Evolutionary conservation across 2,113 vertebrate genomes (phyloP).

Genomic region (Myrmecophaga tridactyla): DNA sequence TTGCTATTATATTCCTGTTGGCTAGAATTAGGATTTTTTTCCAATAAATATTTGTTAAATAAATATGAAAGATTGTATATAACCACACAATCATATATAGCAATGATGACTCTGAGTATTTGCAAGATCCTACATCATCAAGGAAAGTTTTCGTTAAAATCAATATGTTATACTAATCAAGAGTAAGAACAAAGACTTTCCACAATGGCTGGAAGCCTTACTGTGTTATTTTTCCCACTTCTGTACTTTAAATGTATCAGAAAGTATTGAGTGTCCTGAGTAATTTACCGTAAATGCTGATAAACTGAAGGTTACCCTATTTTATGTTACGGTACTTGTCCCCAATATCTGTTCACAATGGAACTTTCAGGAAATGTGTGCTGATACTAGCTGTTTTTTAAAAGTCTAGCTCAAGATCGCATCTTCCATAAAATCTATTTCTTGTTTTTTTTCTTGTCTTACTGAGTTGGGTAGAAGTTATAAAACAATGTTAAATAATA

Average conservation of each 20-base stretch:
- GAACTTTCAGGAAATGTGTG: not conserved
- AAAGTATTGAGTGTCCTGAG: not conserved
- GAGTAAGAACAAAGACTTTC: not conserved
- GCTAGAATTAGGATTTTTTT: not conserved
- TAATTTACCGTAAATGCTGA: not conserved
- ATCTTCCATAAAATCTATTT: not conserved
- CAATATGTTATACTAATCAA: not conserved
- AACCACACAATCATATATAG: not conserved
- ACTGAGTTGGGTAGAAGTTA: not conserved
- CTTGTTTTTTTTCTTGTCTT: not conserved
- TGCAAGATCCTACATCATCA: not conserved
- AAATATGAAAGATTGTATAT: not conserved
- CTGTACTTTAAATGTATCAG: not conserved
- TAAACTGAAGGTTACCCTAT: not conserved
- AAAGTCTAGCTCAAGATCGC: not conserved
- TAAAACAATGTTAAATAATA: not conserved
- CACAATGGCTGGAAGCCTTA: not conserved
- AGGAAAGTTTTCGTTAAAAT: constrained; percentile 12
- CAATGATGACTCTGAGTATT: not conserved
- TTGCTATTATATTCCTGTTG: not conserved
- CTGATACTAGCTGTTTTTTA: not conserved
- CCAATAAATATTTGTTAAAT: not conserved
- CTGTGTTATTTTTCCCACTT: not conserved
- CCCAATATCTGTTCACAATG: not conserved
- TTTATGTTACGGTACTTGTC: not conserved